Base-by-base conservation (phyloP, 2,888 invertebrate genomes). In the Candidula unifasciata region DNA sequence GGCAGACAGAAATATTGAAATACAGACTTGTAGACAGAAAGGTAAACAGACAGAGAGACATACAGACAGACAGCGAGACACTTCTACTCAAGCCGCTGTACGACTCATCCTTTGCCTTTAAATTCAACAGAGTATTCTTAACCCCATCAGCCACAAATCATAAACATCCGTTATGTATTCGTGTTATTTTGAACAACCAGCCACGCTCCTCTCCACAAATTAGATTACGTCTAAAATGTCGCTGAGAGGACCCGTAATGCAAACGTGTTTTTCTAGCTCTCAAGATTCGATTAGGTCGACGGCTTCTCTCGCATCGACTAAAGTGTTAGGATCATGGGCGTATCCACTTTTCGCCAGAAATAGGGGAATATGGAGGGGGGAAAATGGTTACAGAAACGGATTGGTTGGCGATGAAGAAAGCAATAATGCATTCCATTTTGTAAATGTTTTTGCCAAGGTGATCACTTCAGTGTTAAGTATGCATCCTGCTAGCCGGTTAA, bases 191-290 rank as follows among this genome's bases (percentile, higher is more conserved):
- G 27, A 79, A 37, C 66, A 68, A 37, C 44, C 37, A 52, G 79
- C 2, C 79, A 68, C 79, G 66, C 71, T 69, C 54, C 80, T 52
- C 30, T 24, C 35, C 54, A 52, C 52, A 80, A 80, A 80, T 80
- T 80, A 80, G 57, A 80, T 80, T 80, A 80, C 35, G 16, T 52
- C 30, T 35, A 2, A 60, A 71, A 80, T 21, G 80, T 57, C 35
- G n/a, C 69, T 24, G 54, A 71, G 71, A 52, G 71, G 52, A 18
- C 52, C 10, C 57, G 52, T 69, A 80, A 80, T 71, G 80, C 69
- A 71, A 71, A 80, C 80, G 30, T 80, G 71, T 54, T 71, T 71
- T 71, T 71, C 60, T n/a, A 80, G 37, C 54, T 71, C 80, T 71
- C 71, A 71, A 52, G 71, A 80, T 80, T 71, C 35, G 80, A 80